A percentile compares a stretch with the other conserved stretches of the same genome.
These are phyloP conservation scores for Calypte anna DNA, from an alignment of 2,113 vertebrate genomes.

Conservation along the genomic window DNA sequence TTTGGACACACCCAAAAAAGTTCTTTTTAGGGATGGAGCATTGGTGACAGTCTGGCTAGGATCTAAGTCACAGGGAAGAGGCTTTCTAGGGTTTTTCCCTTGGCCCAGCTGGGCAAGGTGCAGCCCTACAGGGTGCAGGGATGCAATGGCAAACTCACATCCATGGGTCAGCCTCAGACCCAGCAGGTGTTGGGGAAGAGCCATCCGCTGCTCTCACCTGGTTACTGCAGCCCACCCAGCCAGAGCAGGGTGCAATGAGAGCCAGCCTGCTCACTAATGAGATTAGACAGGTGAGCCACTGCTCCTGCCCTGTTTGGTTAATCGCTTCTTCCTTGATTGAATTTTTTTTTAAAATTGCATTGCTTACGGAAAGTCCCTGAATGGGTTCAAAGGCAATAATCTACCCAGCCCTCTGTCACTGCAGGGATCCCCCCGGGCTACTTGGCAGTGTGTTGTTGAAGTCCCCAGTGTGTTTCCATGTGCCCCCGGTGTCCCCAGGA, in stretches of 20 bases:
- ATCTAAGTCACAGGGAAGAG: neutral
- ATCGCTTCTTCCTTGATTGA: conserved; percentile 38
- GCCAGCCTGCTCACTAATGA: neutral
- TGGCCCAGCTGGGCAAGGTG: neutral
- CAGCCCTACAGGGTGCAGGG: neutral
- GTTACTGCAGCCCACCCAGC: neutral
- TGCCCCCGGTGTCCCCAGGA: neutral
- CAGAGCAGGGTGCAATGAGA: neutral
- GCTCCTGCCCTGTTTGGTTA: neutral
- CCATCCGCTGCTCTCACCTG: neutral
- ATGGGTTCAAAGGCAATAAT: conserved; percentile 45
- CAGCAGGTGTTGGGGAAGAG: neutral
- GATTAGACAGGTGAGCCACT: neutral
- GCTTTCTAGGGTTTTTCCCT: neutral
- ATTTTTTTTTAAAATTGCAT: conserved; percentile 4
- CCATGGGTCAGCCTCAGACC: neutral
- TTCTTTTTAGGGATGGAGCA: neutral
- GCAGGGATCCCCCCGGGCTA: neutral
- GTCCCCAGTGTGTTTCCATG: fast-evolving
- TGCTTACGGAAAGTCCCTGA: conserved; percentile 22
- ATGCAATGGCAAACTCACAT: fast-evolving
- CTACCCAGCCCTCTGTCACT: neutral
- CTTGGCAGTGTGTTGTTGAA: neutral
- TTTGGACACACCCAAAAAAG: neutral
- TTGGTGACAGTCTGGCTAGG: neutral